Percentiles rank a stretch among this genome's conserved stretches.
These are phyloP conservation scores for Scaptomyza pallida DNA, from an alignment of 1,140 invertebrate genomes.

Conservation along the genomic window DNA sequence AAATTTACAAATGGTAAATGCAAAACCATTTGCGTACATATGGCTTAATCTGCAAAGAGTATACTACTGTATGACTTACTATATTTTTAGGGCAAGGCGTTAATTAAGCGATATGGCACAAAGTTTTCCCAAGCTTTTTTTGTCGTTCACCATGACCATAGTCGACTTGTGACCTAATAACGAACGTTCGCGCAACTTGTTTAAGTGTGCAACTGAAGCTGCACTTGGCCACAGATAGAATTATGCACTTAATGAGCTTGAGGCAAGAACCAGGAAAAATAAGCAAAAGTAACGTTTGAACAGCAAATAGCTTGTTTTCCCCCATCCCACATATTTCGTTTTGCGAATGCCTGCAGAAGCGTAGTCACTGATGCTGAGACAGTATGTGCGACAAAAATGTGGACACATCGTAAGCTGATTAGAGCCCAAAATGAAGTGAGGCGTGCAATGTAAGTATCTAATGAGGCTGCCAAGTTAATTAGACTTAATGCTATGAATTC, in stretches of 20 bases:
- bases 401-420: conserved; percentile 66
- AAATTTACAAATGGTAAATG: too few species aligned
- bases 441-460: conserved; percentile 27
- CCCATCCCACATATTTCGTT: not conserved
- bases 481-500: conserved; percentile 54
- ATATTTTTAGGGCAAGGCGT: too few species aligned
- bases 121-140: not conserved
- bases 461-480: conserved; percentile 46
- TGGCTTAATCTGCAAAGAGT: too few species aligned
- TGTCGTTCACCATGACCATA: not conserved
- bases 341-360: not conserved
- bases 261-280: not conserved
- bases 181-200: not conserved
- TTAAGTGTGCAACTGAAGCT: conserved; percentile 39
- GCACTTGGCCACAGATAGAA: not conserved
- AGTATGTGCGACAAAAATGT: conserved; percentile 30
- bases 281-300: conserved; percentile 33
- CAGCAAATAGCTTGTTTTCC: conserved; percentile 52
- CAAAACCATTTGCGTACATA: not conserved
- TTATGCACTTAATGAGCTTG: not conserved
- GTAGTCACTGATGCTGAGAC: conserved; percentile 5
- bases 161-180: not conserved
- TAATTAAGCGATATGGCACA: not conserved
- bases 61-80: too few species aligned
- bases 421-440: conserved; percentile 28